Conservation (phyloP, 2,113 vertebrate species). For the Hymenochirus boettgeri region DNA sequence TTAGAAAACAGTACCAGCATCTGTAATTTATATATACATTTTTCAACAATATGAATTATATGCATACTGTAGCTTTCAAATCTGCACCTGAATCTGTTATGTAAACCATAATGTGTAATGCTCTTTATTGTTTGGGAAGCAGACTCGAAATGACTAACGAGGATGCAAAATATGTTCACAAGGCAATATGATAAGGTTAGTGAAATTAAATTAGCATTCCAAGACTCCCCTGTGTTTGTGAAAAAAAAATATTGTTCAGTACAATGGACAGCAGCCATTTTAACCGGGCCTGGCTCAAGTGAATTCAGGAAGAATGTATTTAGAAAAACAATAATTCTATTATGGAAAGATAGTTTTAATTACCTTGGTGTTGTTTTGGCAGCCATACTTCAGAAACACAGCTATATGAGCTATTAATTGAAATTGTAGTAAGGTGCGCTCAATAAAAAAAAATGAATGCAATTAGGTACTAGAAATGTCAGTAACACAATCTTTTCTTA, state of each 20-base stretch:
- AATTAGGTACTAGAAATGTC: slow-evolving; percentile 25
- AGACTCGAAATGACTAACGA: neutral
- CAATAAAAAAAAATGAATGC: slow-evolving; percentile 31
- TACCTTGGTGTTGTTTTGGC: slow-evolving; percentile 14
- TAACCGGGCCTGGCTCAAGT: neutral
- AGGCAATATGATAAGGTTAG: neutral
- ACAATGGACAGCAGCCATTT: slow-evolving; percentile 11
- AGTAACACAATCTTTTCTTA: slow-evolving; percentile 25
- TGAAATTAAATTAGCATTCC: neutral
- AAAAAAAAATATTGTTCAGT: neutral
- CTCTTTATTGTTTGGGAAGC: neutral
- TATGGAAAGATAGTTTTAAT: slow-evolving; percentile 23
- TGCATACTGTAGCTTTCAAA: too few relatives aligned
- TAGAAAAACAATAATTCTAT: slow-evolving; percentile 10
- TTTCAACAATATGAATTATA: too few relatives aligned
- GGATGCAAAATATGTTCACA: neutral
- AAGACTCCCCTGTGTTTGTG: neutral
- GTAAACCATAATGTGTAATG: too few relatives aligned
- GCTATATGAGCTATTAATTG: slow-evolving; percentile 38
- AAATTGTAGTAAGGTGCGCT: slow-evolving; percentile 34
- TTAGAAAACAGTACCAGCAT: too few relatives aligned
- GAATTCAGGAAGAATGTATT: neutral
- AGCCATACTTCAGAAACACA: slow-evolving; percentile 18
- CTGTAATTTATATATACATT: too few relatives aligned
- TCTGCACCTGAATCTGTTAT: too few relatives aligned